A percentile compares a stretch with the other conserved stretches of the same genome.
Conservation (phyloP, 2,888 invertebrate species). For the Diaprepes abbreviatus region DNA sequence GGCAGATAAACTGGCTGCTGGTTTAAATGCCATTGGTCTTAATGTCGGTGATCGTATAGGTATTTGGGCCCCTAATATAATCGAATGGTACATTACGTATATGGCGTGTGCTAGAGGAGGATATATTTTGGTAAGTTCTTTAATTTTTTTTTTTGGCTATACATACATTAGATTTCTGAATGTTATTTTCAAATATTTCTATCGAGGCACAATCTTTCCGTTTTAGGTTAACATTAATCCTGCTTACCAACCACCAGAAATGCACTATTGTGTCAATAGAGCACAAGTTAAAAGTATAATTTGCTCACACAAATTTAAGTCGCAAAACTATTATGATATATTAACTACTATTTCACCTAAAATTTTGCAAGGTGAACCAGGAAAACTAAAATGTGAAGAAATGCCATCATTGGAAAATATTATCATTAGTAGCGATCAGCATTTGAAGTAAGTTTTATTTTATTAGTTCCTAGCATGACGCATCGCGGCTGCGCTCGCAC, state of each 20-base stretch:
- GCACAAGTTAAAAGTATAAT: slow-evolving; percentile 78
- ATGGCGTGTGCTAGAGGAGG: slow-evolving; percentile 82
- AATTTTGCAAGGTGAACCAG: slow-evolving; percentile 67
- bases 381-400: slow-evolving; percentile 67
- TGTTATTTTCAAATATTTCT: no score
- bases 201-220: no score
- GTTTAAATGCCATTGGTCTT: slow-evolving; percentile 73
- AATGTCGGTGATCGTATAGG: slow-evolving; percentile 81
- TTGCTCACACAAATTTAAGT: slow-evolving; percentile 74
- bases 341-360: slow-evolving; percentile 74
- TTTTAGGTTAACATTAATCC: slow-evolving; percentile 83
- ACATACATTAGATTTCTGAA: no score
- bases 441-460: slow-evolving; percentile 68
- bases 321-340: slow-evolving; percentile 78
- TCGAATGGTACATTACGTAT: slow-evolving; percentile 82
- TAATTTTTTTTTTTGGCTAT: no score
- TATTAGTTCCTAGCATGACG: no score
- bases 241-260: slow-evolving; percentile 77
- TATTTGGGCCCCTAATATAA: slow-evolving; percentile 83
- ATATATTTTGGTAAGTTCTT: slow-evolving; percentile 75
- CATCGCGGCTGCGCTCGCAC: no score
- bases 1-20: slow-evolving; percentile 80
- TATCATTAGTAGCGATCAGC: slow-evolving; percentile 71
- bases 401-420: slow-evolving; percentile 71
- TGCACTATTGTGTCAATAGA: slow-evolving; percentile 80